Conservation (phyloP, 2,113 vertebrate genomes). For the Oophaga pumilio region DNA sequence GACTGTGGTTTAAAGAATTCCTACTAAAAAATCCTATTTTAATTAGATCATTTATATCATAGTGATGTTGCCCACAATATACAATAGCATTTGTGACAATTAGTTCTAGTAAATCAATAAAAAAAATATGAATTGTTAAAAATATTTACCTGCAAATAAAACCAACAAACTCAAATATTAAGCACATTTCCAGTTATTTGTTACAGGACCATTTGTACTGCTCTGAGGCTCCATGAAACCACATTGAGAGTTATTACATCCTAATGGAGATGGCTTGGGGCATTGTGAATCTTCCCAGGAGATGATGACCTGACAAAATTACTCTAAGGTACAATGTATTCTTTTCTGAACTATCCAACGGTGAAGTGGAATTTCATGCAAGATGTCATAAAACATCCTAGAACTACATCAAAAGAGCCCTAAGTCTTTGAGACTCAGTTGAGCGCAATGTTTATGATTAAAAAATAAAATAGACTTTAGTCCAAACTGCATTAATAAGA, state of each 20-base stretch:
- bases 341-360: neutral
- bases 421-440: neutral
- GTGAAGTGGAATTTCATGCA: neutral
- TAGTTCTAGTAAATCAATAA: neutral
- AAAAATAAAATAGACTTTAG: too few relatives aligned
- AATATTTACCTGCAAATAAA: neutral
- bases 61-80: neutral
- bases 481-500: too few relatives aligned
- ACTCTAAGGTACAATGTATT: slow-evolving; percentile 5
- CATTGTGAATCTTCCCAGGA: slow-evolving; percentile 4
- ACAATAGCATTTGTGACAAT: neutral
- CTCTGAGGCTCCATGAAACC: neutral
- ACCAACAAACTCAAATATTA: neutral
- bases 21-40: neutral
- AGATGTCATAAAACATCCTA: neutral
- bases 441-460: neutral
- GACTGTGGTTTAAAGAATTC: neutral
- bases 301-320: neutral
- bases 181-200: neutral
- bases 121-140: neutral
- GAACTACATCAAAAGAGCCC: neutral
- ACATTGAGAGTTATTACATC: neutral
- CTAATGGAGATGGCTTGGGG: neutral
- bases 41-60: neutral
- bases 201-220: neutral